These are phyloP conservation scores for Chelonoidis abingdonii DNA, from an alignment of 2,113 vertebrate species.

Conservation along the genomic window DNA sequence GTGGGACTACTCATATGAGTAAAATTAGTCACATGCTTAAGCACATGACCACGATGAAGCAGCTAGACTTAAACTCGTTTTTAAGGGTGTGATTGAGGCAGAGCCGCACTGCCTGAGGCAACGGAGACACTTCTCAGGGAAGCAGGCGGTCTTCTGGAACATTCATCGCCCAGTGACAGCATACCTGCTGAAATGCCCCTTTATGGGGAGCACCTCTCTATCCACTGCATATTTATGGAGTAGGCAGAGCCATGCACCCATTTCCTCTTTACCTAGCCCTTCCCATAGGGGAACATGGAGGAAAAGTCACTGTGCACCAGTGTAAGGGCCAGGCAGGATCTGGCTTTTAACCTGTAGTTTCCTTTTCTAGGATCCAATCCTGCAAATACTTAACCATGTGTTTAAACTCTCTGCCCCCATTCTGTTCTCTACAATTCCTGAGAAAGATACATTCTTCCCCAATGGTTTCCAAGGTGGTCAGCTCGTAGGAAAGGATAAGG, in stretches of 20 bases:
- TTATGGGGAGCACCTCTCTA: neutral
- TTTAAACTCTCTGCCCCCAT: neutral
- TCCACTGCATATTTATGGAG: neutral
- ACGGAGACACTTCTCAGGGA: neutral
- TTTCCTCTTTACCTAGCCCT: neutral
- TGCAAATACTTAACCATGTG: neutral
- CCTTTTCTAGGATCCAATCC: neutral
- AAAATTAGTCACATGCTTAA: neutral
- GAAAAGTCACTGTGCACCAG: neutral
- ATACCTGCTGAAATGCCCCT: neutral
- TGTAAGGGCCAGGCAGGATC: neutral
- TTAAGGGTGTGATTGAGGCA: neutral
- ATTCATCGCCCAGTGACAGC: neutral
- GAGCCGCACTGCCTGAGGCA: neutral
- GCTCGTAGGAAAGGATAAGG: neutral
- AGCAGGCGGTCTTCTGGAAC: neutral
- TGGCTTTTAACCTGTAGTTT: neutral
- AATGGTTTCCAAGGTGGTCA: neutral
- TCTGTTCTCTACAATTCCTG: neutral
- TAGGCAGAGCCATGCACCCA: neutral
- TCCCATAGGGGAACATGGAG: neutral
- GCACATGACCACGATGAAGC: neutral
- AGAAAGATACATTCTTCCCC: neutral
- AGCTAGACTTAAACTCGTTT: neutral
- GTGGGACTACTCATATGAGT: neutral